A percentile compares a stretch with the other conserved stretches of the same genome.
Evolutionary conservation across 2,888 invertebrate species (phyloP).

Genomic region (Dynastes grantii): DNA sequence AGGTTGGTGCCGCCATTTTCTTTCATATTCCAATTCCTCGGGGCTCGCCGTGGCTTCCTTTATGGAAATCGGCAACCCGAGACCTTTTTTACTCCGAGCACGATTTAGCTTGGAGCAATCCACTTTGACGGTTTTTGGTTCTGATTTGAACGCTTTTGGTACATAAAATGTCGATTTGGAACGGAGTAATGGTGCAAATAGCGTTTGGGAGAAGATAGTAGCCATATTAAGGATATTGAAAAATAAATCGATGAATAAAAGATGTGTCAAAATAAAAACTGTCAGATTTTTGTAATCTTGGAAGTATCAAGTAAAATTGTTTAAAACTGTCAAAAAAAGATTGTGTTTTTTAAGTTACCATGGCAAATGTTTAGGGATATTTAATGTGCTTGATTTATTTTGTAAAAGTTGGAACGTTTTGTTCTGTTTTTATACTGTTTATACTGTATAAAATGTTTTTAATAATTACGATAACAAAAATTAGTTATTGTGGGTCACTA

Average conservation of each 20-base stretch:
- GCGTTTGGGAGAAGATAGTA: neutral
- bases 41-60: slow-evolving; percentile 25
- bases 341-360: no score
- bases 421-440: no score
- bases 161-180: slow-evolving; percentile 2
- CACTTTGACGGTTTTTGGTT: neutral
- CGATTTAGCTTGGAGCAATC: slow-evolving; percentile 6
- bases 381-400: no score
- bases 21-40: slow-evolving; percentile 33
- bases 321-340: no score
- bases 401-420: no score
- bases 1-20: slow-evolving; percentile 5
- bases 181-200: neutral
- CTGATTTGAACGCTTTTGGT: slow-evolving; percentile 10
- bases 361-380: no score
- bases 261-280: neutral
- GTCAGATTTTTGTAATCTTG: neutral
- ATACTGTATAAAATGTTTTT: no score
- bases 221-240: neutral
- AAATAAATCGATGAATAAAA: neutral
- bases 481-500: no score
- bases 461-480: no score
- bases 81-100: neutral
- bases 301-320: no score
- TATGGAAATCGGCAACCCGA: slow-evolving; percentile 7